Percentiles rank a stretch among this genome's conserved stretches.
Conservation (phyloP, 2,888 invertebrate species). For the Leptopterna dolabrata region DNA sequence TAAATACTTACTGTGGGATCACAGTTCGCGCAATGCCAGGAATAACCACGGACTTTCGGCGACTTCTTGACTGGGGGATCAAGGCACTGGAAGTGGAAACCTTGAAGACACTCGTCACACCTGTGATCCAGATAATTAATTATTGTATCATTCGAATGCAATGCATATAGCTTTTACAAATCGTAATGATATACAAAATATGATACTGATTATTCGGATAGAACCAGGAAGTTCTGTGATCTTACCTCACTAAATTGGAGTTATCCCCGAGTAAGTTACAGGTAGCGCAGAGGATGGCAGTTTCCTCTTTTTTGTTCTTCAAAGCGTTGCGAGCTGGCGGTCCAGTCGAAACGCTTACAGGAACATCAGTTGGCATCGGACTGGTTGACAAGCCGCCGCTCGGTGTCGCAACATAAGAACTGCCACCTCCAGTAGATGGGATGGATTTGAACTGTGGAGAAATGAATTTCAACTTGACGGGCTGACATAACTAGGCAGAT, state of each 20-base stretch:
- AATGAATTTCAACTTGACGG: background rate
- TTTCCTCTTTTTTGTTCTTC: conserved; percentile 67
- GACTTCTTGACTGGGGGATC: conserved; percentile 94
- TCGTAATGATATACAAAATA: too few species aligned
- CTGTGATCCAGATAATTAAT: conserved; percentile 70
- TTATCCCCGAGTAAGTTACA: conserved; percentile 74
- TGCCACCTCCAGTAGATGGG: conserved; percentile 78
- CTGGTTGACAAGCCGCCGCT: conserved; percentile 54
- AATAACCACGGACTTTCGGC: conserved; percentile 92
- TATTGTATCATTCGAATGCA: too few species aligned
- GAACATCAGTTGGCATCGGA: conserved; percentile 52
- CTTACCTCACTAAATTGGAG: conserved; percentile 77
- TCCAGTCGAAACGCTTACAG: conserved; percentile 63
- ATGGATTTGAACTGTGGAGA: conserved; percentile 78
- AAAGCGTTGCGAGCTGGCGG: conserved; percentile 61
- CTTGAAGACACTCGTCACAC: conserved; percentile 90
- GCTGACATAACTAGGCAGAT: background rate
- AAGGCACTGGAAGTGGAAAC: conserved; percentile 92
- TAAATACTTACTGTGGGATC: conserved; percentile 84
- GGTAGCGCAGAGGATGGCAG: conserved; percentile 75
- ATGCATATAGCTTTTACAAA: too few species aligned
- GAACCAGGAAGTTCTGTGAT: background rate
- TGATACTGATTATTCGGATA: too few species aligned
- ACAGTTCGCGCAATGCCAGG: conserved; percentile 96
- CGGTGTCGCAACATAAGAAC: conserved; percentile 61